These are phyloP conservation scores for Cordilura impudica DNA, from an alignment of 2,888 invertebrate species.

Conservation along the genomic window DNA sequence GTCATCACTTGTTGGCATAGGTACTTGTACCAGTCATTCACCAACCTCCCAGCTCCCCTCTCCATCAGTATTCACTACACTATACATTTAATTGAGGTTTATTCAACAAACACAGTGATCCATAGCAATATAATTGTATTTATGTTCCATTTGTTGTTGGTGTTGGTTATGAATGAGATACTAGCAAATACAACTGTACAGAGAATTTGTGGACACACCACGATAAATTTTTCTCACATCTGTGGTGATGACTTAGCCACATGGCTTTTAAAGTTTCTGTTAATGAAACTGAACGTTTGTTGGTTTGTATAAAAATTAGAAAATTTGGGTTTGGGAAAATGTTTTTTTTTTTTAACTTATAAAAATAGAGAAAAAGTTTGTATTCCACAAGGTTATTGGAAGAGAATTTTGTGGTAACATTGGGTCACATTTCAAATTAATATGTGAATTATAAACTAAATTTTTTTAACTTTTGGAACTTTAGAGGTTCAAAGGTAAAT, in stretches of 20 bases:
- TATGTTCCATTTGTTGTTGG: no score
- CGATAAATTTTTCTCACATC: not conserved
- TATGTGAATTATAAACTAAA: no score
- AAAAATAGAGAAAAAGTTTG: no score
- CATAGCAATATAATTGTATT: not conserved
- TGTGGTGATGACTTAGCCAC: not conserved
- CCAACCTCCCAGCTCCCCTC: not conserved
- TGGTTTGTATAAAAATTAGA: not conserved
- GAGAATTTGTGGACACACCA: slow-evolving; percentile 1
- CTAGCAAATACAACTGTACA: not conserved
- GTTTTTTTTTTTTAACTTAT: no score
- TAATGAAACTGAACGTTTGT: not conserved
- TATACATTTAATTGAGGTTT: slow-evolving; percentile 10
- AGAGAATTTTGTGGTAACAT: no score
- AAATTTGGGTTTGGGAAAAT: not conserved
- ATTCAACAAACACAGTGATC: slow-evolving; percentile 27
- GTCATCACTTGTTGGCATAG: slow-evolving; percentile 23
- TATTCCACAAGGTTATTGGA: no score
- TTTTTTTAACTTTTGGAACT: no score
- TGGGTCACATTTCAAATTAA: no score
- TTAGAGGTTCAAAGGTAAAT: no score
- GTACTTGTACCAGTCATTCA: not conserved
- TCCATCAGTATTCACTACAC: not conserved
- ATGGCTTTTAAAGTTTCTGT: slow-evolving; percentile 7
- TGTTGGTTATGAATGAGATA: not conserved